Evolutionary conservation across 1,140 invertebrate species (phyloP).

Genomic region (Lasioglossum baleicum): DNA sequence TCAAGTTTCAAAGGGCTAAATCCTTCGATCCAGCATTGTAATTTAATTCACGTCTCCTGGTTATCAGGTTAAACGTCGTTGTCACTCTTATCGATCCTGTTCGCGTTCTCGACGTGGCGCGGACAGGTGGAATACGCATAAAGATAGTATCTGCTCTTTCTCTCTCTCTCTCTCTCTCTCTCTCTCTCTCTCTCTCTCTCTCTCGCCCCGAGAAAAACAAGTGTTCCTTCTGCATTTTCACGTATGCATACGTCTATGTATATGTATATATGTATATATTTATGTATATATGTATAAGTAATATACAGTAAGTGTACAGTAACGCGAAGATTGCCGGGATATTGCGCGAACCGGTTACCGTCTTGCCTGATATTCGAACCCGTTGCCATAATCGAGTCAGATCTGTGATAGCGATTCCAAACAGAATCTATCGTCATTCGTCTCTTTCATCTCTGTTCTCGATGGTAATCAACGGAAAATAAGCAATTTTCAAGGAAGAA

Average conservation of each 20-base stretch:
- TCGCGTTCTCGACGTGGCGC: slow-evolving; percentile 29
- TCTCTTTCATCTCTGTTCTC: no score
- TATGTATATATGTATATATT: slow-evolving; percentile 58
- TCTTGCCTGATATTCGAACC: background rate
- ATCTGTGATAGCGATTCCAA: no score
- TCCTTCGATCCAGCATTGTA: no score
- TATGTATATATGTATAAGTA: slow-evolving; percentile 71
- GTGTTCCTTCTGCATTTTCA: slow-evolving; percentile 37
- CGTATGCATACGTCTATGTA: slow-evolving; percentile 62
- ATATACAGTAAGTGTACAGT: slow-evolving; percentile 76
- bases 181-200: no score
- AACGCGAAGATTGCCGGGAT: slow-evolving; percentile 50
- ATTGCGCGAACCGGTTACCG: slow-evolving; percentile 39
- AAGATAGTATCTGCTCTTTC: slow-evolving; percentile 54
- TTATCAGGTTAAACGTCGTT: no score
- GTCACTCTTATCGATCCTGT: background rate
- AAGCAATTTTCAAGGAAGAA: no score
- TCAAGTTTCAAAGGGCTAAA: no score
- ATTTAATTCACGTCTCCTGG: no score
- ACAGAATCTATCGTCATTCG: no score
- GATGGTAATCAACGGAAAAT: no score
- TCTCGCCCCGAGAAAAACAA: slow-evolving; percentile 39
- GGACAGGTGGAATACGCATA: slow-evolving; percentile 60
- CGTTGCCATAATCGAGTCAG: no score
- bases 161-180: no score